A percentile compares a stretch with the other conserved stretches of the same genome.
Evolutionary conservation across 2,797 vertebrate species (phyloP).

Genomic region (Mastacembelus armatus): DNA sequence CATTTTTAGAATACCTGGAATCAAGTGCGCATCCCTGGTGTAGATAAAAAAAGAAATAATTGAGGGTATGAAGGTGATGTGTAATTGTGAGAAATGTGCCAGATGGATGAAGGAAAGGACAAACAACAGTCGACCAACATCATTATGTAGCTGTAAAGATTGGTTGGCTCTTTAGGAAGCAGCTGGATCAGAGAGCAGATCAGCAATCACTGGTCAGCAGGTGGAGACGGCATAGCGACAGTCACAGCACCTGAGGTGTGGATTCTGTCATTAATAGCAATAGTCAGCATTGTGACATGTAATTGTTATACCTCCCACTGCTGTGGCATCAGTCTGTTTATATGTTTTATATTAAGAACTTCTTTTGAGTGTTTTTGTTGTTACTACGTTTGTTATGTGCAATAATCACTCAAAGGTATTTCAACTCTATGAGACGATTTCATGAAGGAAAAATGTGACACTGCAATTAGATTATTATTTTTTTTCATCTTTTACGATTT

Average conservation of each 20-base stretch:
- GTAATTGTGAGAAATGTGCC: slow-evolving; percentile 21
- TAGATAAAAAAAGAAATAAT: slow-evolving; percentile 17
- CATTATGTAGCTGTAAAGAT: slow-evolving; percentile 53
- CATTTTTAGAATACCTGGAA: slow-evolving; percentile 40
- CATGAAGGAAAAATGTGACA: slow-evolving; percentile 39
- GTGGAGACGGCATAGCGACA: slow-evolving; percentile 11
- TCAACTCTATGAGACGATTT: slow-evolving; percentile 36
- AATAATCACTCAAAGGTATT: slow-evolving; percentile 68
- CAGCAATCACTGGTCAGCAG: slow-evolving; percentile 18
- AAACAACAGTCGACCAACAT: slow-evolving; percentile 34
- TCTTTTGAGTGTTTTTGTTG: slow-evolving; percentile 39
- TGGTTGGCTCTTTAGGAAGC: slow-evolving; percentile 19
- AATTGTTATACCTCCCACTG: slow-evolving; percentile 54
- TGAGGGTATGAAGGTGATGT: slow-evolving; percentile 7
- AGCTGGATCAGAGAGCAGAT: slow-evolving; percentile 37
- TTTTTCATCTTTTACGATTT: slow-evolving; percentile 7
- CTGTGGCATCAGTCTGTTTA: slow-evolving; percentile 49
- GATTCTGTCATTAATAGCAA: slow-evolving; percentile 73
- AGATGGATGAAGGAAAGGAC: slow-evolving; percentile 16
- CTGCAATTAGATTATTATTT: slow-evolving; percentile 23
- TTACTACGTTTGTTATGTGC: slow-evolving; percentile 58
- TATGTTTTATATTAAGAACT: slow-evolving; percentile 40
- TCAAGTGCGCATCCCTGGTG: slow-evolving; percentile 1
- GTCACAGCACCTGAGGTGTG: slow-evolving; percentile 18
- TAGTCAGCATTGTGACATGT: slow-evolving; percentile 64